Evolutionary conservation across 2,888 invertebrate species (phyloP).

Genomic region (Nomada goodeniana): DNA sequence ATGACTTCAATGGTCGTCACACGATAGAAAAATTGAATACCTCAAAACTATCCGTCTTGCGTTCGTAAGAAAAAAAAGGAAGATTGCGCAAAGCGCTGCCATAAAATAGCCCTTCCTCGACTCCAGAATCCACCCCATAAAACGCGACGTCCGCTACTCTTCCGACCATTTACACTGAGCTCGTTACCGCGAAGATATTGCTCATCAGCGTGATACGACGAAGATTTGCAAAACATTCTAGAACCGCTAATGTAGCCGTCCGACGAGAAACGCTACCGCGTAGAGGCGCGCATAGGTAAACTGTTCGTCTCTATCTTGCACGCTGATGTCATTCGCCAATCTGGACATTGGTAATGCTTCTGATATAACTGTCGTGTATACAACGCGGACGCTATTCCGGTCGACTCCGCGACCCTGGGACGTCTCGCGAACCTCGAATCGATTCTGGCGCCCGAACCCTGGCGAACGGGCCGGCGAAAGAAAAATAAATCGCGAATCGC

Average conservation of each 20-base stretch:
- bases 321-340: conserved; percentile 77
- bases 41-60: too few relatives aligned
- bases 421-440: conserved; percentile 45
- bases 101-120: too few relatives aligned
- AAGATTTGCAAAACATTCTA: neutral
- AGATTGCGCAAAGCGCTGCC: too few relatives aligned
- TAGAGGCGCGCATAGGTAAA: conserved; percentile 29
- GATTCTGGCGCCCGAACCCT: neutral
- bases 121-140: too few relatives aligned
- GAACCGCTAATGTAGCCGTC: conserved; percentile 27
- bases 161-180: neutral
- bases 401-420: conserved; percentile 70
- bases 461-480: neutral
- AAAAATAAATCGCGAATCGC: conserved; percentile 38
- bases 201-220: neutral
- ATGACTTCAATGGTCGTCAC: too few relatives aligned
- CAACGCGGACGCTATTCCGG: conserved; percentile 67
- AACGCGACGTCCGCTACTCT: too few relatives aligned
- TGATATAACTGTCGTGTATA: conserved; percentile 57
- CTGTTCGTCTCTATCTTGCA: conserved; percentile 31
- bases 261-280: neutral
- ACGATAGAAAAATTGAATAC: too few relatives aligned
- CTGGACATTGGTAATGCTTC: conserved; percentile 64
- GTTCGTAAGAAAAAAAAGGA: too few relatives aligned
- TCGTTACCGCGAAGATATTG: neutral